A percentile compares a stretch with the other conserved stretches of the same genome.
Evolutionary conservation across 2,888 invertebrate genomes (phyloP).

Genomic region (Netelia inedita): DNA sequence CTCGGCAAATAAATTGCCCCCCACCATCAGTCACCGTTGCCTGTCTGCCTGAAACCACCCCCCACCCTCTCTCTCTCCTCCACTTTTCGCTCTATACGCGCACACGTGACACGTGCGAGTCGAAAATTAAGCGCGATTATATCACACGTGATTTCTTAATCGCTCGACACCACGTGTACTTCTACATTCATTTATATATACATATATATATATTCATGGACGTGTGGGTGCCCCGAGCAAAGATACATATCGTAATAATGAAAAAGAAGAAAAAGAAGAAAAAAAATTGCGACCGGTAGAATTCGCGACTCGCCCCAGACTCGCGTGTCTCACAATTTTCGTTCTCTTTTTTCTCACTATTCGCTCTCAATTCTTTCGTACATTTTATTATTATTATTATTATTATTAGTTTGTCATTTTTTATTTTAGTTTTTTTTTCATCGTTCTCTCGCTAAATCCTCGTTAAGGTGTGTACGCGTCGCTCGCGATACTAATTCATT

Average conservation of each 20-base stretch:
- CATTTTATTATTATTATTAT: conserved; percentile 7
- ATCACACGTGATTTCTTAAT: conserved; percentile 67
- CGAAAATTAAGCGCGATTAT: conserved; percentile 62
- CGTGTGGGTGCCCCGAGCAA: background rate
- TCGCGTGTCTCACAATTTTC: conserved; percentile 37
- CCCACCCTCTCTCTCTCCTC: conserved; percentile 20
- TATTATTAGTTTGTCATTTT: conserved; percentile 5
- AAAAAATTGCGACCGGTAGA: conserved; percentile 43
- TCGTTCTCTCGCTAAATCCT: background rate
- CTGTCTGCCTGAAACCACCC: background rate
- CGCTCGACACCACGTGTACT: conserved; percentile 21
- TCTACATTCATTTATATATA: conserved; percentile 1
- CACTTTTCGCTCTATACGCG: background rate
- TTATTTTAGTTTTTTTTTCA: conserved; percentile 10
- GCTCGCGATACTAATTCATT: conserved; percentile 5
- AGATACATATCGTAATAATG: conserved; percentile 16
- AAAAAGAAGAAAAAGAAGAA: no score
- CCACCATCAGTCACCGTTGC: background rate
- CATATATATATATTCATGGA: conserved; percentile 6
- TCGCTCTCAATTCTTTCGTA: background rate
- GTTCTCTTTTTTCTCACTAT: background rate
- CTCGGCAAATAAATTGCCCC: conserved; percentile 39
- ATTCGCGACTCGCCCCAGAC: conserved; percentile 30
- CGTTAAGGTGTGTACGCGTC: background rate
- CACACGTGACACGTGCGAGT: conserved; percentile 53